A percentile compares a stretch with the other conserved stretches of the same genome.
These are phyloP conservation scores for Cremastobaeus sp. DNA, from an alignment of 2,888 invertebrate species.

Conservation along the genomic window DNA sequence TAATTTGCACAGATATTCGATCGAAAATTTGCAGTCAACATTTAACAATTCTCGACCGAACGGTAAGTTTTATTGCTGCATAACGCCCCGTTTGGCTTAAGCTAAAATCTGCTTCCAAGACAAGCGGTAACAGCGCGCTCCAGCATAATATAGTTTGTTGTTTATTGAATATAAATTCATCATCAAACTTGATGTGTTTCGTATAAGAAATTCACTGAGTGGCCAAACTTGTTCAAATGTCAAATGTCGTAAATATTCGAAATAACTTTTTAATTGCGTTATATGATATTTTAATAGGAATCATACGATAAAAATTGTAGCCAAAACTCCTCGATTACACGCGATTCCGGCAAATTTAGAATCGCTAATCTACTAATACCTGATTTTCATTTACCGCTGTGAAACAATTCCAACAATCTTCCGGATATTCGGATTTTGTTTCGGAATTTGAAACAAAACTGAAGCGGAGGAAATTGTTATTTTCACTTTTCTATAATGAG, in stretches of 20 bases:
- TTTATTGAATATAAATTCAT: conserved; percentile 35
- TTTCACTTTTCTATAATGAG: no score
- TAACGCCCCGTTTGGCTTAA: conserved; percentile 24
- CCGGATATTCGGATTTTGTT: no score
- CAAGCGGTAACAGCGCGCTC: conserved; percentile 25
- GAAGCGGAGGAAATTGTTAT: no score
- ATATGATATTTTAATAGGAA: no score
- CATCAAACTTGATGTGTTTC: conserved; percentile 9
- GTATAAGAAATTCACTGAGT: conserved; percentile 6
- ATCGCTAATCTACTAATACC: conserved; percentile 16
- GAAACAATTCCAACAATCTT: conserved; percentile 39
- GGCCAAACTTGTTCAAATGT: not conserved
- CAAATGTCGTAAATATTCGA: not conserved
- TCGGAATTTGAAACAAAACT: conserved; percentile 23
- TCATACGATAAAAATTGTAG: no score
- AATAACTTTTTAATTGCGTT: no score
- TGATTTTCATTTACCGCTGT: conserved; percentile 22
- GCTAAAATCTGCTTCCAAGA: conserved; percentile 36
- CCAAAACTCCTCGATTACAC: no score
- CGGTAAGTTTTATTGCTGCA: conserved; percentile 44
- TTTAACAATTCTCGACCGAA: conserved; percentile 45
- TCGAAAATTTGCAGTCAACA: conserved; percentile 39
- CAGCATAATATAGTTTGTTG: conserved; percentile 34
- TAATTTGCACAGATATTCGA: conserved; percentile 60
- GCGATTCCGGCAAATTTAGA: no score